These are phyloP conservation scores for Oreochromis grahami DNA, from an alignment of 2,797 vertebrate genomes.

Conservation along the genomic window DNA sequence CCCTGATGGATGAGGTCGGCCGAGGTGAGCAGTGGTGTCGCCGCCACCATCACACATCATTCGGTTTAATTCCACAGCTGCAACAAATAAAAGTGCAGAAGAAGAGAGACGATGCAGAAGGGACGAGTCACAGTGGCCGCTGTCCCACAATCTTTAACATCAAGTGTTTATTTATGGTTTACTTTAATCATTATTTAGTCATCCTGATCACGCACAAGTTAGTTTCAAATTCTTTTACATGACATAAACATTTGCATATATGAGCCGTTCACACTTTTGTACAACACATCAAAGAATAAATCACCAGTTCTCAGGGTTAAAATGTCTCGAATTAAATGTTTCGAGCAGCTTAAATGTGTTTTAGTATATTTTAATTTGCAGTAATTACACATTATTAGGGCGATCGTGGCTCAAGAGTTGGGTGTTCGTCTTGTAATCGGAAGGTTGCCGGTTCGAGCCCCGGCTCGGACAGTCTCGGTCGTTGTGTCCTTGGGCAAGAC, in stretches of 20 bases:
- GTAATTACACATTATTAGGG: neutral
- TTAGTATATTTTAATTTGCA: neutral
- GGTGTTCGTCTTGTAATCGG: too few species aligned
- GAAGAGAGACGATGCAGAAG: neutral
- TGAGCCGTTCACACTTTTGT: neutral
- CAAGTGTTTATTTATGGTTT: neutral
- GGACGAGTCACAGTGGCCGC: neutral
- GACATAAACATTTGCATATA: neutral
- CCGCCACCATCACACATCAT: neutral
- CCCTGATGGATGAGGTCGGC: conserved; percentile 1
- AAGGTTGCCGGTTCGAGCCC: too few species aligned
- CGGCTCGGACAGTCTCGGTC: too few species aligned
- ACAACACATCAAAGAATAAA: neutral
- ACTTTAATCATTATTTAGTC: neutral
- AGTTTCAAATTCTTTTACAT: neutral
- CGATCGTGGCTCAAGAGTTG: too few species aligned
- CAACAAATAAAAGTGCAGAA: neutral
- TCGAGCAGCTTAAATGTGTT: neutral
- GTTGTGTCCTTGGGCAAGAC: too few species aligned
- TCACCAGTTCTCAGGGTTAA: neutral
- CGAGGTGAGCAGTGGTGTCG: neutral
- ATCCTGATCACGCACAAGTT: neutral
- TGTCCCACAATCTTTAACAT: neutral
- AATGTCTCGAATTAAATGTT: neutral
- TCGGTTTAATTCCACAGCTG: neutral